These are phyloP conservation scores for Stenolophus ochropezus DNA, from an alignment of 2,888 invertebrate genomes.

Conservation along the genomic window DNA sequence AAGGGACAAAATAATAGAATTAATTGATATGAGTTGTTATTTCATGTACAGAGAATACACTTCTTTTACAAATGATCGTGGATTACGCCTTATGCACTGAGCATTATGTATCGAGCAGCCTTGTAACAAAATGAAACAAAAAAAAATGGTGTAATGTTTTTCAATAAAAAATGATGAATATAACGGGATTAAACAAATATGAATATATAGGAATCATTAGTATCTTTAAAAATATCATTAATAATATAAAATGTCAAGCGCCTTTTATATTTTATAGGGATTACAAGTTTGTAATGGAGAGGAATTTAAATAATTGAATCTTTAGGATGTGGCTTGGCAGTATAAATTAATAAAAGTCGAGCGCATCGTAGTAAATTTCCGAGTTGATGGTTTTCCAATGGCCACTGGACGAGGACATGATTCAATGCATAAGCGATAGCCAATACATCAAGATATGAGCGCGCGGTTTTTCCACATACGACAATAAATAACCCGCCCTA, in stretches of 20 bases:
- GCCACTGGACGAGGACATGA: constrained; percentile 20
- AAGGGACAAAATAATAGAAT: too few relatives aligned
- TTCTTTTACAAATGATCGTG: too few relatives aligned
- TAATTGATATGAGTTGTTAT: too few relatives aligned
- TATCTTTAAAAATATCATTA: background rate
- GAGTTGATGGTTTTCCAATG: constrained; percentile 44
- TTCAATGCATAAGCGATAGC: constrained; percentile 48
- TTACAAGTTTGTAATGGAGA: background rate
- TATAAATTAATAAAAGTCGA: constrained; percentile 42
- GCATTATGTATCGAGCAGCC: too few relatives aligned
- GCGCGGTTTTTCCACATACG: background rate
- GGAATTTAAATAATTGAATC: background rate
- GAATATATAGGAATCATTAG: too few relatives aligned
- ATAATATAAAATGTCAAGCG: background rate
- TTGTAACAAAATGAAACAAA: too few relatives aligned
- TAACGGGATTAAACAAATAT: too few relatives aligned
- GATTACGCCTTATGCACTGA: too few relatives aligned
- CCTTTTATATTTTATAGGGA: background rate
- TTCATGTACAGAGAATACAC: too few relatives aligned
- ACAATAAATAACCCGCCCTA: background rate
- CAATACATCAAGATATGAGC: constrained; percentile 53
- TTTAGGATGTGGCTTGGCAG: background rate
- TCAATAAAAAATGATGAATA: too few relatives aligned
- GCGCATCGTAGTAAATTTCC: constrained; percentile 26
- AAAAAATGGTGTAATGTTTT: too few relatives aligned